A percentile compares a stretch with the other conserved stretches of the same genome.
Evolutionary conservation across 2,113 vertebrate species (phyloP).

Genomic region (Bubo blakistoni): DNA sequence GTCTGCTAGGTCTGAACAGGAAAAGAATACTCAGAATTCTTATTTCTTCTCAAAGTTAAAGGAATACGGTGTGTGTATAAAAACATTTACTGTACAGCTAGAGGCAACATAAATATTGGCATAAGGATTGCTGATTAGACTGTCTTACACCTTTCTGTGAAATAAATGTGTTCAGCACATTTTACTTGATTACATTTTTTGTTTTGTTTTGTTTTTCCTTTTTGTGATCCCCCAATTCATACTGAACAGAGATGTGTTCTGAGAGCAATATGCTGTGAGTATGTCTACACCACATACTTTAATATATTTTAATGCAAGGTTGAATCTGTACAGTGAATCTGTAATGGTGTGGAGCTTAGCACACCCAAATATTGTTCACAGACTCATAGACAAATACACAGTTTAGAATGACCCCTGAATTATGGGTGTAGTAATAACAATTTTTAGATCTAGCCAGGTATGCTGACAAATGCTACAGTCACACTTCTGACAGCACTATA

Average conservation of each 20-base stretch:
- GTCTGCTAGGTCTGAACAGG: background rate
- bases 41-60: constrained; percentile 20
- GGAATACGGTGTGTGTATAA: background rate
- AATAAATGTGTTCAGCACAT: background rate
- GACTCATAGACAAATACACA: background rate
- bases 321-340: background rate
- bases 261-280: background rate
- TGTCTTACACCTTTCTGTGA: background rate
- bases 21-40: constrained; percentile 7
- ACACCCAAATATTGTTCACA: background rate
- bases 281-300: background rate
- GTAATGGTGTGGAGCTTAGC: background rate
- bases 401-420: background rate
- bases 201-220: background rate
- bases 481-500: background rate
- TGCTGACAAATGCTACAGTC: background rate
- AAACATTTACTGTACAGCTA: background rate
- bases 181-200: background rate
- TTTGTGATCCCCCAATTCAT: background rate
- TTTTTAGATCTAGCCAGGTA: background rate
- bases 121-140: background rate
- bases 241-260: background rate
- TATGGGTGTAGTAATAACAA: background rate
- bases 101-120: background rate
- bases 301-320: background rate